phyloP scores from a whole-genome alignment of 2,113 vertebrate genomes.

The Trematomus loennbergii region DNA sequence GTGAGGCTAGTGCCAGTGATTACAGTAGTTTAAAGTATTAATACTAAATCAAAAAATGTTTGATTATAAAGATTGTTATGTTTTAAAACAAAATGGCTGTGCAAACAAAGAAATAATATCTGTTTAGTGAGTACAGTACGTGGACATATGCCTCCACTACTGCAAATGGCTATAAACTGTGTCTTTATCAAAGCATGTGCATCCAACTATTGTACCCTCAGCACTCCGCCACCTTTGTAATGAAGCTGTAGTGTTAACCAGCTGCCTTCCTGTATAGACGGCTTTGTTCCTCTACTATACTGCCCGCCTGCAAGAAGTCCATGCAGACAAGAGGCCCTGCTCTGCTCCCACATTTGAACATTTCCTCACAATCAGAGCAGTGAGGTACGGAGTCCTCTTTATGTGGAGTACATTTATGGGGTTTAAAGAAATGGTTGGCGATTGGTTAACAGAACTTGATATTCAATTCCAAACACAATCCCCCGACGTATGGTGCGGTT shows the following conservation, averaged over 20 bases:
- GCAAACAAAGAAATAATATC: background rate
- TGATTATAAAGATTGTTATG: background rate
- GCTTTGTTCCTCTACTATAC: slow-evolving; percentile 19
- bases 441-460: background rate
- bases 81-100: background rate
- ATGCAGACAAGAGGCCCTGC: slow-evolving; percentile 21
- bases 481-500: too few species aligned
- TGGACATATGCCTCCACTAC: background rate
- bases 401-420: slow-evolving; percentile 31
- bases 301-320: slow-evolving; percentile 18
- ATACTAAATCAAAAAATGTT: background rate
- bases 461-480: too few species aligned
- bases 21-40: background rate
- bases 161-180: background rate
- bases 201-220: slow-evolving; percentile 12
- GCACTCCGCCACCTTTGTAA: slow-evolving; percentile 27
- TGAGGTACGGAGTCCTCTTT: slow-evolving; percentile 49
- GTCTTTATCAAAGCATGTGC: slow-evolving; percentile 9
- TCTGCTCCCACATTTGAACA: slow-evolving; percentile 32
- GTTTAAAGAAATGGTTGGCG: slow-evolving; percentile 5
- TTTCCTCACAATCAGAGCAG: slow-evolving; percentile 46
- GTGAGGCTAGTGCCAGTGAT: background rate
- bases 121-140: background rate
- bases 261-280: slow-evolving; percentile 13
- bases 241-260: slow-evolving; percentile 15